Evolutionary conservation across 2,113 vertebrate genomes (phyloP).

Genomic region (Lanius collurio): DNA sequence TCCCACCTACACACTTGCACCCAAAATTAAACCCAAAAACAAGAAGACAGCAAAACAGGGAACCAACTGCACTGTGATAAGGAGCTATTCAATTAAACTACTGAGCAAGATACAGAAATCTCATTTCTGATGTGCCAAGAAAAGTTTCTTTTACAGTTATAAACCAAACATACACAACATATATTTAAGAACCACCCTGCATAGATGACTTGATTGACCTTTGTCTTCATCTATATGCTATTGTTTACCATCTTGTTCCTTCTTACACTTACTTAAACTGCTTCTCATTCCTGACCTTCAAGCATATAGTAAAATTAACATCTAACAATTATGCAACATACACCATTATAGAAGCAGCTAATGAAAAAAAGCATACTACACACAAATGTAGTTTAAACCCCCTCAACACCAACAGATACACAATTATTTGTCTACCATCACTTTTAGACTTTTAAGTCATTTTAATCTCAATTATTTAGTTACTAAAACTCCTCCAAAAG

Average conservation of each 20-base stretch:
- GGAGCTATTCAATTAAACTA: background rate
- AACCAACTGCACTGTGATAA: background rate
- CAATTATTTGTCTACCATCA: background rate
- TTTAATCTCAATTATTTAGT: background rate
- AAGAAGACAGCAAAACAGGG: background rate
- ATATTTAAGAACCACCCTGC: background rate
- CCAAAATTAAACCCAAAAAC: constrained; percentile 12
- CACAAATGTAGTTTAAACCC: background rate
- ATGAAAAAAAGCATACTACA: background rate
- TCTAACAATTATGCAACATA: background rate
- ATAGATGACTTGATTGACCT: background rate
- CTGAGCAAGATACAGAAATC: background rate
- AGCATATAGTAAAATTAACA: background rate
- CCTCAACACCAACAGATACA: background rate
- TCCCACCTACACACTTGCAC: background rate
- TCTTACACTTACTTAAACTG: background rate
- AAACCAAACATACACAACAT: background rate
- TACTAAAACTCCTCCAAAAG: background rate
- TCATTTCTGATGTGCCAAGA: background rate
- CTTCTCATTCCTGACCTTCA: background rate
- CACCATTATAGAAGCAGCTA: background rate
- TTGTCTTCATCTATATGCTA: background rate
- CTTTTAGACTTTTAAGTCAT: background rate
- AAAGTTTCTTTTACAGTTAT: background rate
- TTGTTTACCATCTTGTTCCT: background rate